Evolutionary conservation across 2,113 vertebrate species (phyloP).

Genomic region (Sebastes fasciatus): DNA sequence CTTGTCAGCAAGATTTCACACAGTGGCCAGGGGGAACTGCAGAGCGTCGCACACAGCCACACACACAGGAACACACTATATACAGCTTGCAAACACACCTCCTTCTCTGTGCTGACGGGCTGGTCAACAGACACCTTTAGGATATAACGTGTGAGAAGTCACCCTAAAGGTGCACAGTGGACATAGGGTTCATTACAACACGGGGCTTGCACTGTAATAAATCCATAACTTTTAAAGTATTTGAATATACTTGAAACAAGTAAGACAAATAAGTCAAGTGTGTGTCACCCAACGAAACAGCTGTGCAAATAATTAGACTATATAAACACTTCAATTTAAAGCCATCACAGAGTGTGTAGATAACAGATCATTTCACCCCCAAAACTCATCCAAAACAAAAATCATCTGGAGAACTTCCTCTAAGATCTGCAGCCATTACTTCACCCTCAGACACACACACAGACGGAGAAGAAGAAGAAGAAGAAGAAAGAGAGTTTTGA

Average conservation of each 20-base stretch:
- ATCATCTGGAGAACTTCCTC: slow-evolving; percentile 77
- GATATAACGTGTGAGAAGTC: slow-evolving; percentile 46
- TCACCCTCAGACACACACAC: slow-evolving; percentile 7
- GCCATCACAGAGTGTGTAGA: not conserved
- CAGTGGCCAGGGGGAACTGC: slow-evolving; percentile 80
- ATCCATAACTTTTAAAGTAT: slow-evolving; percentile 37
- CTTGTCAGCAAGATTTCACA: slow-evolving; percentile 88
- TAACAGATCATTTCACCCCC: not conserved
- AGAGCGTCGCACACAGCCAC: slow-evolving; percentile 69
- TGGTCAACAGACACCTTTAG: slow-evolving; percentile 64
- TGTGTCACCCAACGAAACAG: slow-evolving; percentile 8
- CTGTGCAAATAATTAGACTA: not conserved
- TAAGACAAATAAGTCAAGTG: not conserved
- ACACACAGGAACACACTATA: slow-evolving; percentile 19
- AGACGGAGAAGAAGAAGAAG: slow-evolving; percentile 1
- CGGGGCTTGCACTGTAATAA: not conserved
- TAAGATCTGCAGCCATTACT: slow-evolving; percentile 48
- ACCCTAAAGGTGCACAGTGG: slow-evolving; percentile 15
- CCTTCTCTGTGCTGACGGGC: slow-evolving; percentile 47
- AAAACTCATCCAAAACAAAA: not conserved
- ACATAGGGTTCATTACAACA: not conserved
- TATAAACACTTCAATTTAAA: not conserved
- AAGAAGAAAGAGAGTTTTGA: slow-evolving; percentile 17
- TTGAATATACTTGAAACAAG: not conserved
- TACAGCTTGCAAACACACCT: slow-evolving; percentile 44